Evolutionary conservation across 2,113 vertebrate species (phyloP).

Genomic region (Monopterus albus): DNA sequence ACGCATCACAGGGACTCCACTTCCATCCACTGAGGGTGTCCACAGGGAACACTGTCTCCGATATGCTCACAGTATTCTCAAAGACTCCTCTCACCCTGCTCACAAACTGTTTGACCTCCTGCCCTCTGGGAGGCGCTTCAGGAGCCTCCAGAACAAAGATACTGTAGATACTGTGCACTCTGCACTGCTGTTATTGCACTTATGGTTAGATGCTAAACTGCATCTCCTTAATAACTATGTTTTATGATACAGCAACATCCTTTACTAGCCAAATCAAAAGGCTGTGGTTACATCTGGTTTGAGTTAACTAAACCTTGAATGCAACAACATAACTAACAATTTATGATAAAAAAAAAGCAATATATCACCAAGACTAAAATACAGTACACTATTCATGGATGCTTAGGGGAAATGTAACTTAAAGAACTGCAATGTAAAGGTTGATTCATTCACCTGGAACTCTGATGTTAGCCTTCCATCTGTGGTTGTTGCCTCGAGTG

Average conservation of each 20-base stretch:
- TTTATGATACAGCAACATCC: conserved; percentile 21
- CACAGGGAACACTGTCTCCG: too few relatives aligned
- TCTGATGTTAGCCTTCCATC: conserved; percentile 90
- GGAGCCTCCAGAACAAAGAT: too few relatives aligned
- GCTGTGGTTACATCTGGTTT: conserved; percentile 43
- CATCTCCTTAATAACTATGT: conserved; percentile 13
- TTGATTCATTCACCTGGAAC: conserved; percentile 84
- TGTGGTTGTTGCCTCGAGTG: conserved; percentile 84
- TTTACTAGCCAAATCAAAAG: conserved; percentile 26
- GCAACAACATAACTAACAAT: conserved; percentile 36
- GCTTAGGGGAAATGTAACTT: not conserved
- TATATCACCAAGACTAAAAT: not conserved
- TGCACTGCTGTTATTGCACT: too few relatives aligned
- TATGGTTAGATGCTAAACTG: too few relatives aligned
- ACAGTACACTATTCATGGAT: conserved; percentile 24
- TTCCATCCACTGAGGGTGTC: too few relatives aligned
- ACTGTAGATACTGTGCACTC: too few relatives aligned
- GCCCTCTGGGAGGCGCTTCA: too few relatives aligned
- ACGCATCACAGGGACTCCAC: too few relatives aligned
- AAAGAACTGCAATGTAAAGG: conserved; percentile 5
- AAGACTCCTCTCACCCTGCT: too few relatives aligned
- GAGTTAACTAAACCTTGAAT: conserved; percentile 51
- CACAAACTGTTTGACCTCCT: too few relatives aligned
- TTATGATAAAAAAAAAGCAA: conserved; percentile 32
- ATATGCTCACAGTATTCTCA: too few relatives aligned